phyloP scores from a whole-genome alignment of 2,888 invertebrate genomes.

The Drepana falcataria region DNA sequence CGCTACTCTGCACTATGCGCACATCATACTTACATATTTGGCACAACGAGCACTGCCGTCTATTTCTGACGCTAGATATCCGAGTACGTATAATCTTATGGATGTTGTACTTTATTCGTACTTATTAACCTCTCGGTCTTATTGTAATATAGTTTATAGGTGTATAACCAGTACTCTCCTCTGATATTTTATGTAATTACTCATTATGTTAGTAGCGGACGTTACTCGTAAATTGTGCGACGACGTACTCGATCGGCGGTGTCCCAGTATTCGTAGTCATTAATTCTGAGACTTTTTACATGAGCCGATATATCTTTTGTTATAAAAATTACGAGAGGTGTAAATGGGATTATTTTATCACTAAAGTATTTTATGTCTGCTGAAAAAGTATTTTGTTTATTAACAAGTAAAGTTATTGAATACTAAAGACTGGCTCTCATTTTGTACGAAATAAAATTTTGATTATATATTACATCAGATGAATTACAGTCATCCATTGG shows the following conservation, averaged over 20 bases:
- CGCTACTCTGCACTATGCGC: too few species aligned
- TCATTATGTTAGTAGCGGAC: conserved; percentile 30
- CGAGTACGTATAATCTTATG: not conserved
- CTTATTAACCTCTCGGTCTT: not conserved
- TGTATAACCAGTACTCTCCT: not conserved
- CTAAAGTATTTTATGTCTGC: too few species aligned
- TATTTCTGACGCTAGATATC: not conserved
- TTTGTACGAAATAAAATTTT: too few species aligned
- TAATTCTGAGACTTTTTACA: conserved; percentile 26
- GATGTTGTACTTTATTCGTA: not conserved
- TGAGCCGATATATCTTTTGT: not conserved
- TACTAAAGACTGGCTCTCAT: too few species aligned
- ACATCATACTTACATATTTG: conserved; percentile 1
- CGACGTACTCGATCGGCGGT: conserved; percentile 24
- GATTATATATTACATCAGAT: too few species aligned
- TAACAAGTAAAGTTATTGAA: too few species aligned
- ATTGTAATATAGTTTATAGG: not conserved
- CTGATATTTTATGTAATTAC: conserved; percentile 26
- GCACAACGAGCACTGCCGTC: not conserved
- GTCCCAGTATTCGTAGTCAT: conserved; percentile 39
- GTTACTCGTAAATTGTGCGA: conserved; percentile 31
- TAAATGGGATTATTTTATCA: too few species aligned
- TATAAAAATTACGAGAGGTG: not conserved
- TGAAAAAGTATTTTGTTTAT: too few species aligned
- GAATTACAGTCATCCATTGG: too few species aligned